Base-by-base conservation (phyloP, 2,797 vertebrate species). In the Taenioides sp. region DNA sequence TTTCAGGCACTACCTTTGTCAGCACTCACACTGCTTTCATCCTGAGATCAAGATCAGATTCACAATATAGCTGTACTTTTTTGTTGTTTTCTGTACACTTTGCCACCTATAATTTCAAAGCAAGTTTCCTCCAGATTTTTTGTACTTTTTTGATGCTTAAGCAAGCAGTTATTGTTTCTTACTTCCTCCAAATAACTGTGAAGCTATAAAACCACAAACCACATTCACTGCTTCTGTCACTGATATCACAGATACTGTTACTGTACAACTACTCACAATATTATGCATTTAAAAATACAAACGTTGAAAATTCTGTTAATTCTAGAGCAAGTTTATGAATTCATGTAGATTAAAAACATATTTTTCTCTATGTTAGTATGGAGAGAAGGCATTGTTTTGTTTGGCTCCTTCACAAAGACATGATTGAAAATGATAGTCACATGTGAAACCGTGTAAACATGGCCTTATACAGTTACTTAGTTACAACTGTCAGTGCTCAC, bases 401-500 rank as follows among this genome's bases (percentile, higher is more conserved):
- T 43, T 14, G 20, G 22, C 12, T 16, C 22, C 16, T 10, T 47
- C 64, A 65, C 64, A 49, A 27, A 27, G 64, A 49, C 22, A 65
- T 65, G 64, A 49, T 4, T 43, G 23, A 25, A 17, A 7, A 43
- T 17, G n/a, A 49, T 65, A 49, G 16, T 50, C 40, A 49, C 23
- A 50, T 27, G 43, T 49, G 64, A 65, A 25, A 63, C 64, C 49
- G 64, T 18, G 64, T 65, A 65, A 65, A 65, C 43, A 23, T 65
- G 64, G 64, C n/a, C 66, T 55, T 67, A 34, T 67, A 67, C 54
- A 55, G 72, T 77, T 72, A 72, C 79, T 75, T 22, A 63, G 72
- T 59, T 70, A 81, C 77, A 80, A 83, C 79, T 78, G 77, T 82
- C 76, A 70, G 70, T 76, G 79, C 72, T 70, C 83, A 55, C 74